Evolutionary conservation across 2,113 vertebrate species (phyloP).

Genomic region (Platysternon megacephalum): DNA sequence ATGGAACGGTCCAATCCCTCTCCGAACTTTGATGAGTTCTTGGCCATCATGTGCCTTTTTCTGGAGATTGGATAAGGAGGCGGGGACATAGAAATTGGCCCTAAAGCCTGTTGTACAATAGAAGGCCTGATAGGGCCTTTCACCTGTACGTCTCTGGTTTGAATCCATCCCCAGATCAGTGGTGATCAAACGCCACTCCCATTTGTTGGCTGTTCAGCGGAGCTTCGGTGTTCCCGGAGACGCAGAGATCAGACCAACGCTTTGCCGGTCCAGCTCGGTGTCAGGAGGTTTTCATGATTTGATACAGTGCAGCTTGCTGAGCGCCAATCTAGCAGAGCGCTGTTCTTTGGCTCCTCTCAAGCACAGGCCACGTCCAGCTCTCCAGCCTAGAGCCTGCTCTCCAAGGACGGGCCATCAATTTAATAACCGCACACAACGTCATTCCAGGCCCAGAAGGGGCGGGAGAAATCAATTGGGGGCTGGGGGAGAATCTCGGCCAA

Average conservation of each 20-base stretch:
- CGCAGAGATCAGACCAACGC: neutral
- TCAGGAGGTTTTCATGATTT: neutral
- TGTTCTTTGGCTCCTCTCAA: neutral
- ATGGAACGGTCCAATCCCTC: neutral
- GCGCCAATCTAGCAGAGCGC: neutral
- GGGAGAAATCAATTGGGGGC: no score
- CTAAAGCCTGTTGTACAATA: neutral
- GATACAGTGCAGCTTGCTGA: neutral
- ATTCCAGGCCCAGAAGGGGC: neutral
- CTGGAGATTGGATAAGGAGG: neutral
- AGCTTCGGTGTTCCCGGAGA: neutral
- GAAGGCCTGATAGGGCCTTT: neutral
- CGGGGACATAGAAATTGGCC: neutral
- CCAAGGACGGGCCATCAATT: neutral
- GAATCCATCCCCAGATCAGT: neutral
- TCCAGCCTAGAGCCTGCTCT: neutral
- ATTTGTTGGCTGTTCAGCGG: neutral
- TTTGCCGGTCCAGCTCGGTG: neutral
- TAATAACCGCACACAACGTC: neutral
- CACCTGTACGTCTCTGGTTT: neutral
- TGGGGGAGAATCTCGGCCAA: neutral
- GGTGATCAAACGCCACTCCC: neutral
- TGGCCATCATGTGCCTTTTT: neutral
- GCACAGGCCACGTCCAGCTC: neutral
- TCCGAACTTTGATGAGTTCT: neutral